Base-by-base conservation (phyloP, 2,797 vertebrate genomes). In the Dryobates pubescens region DNA sequence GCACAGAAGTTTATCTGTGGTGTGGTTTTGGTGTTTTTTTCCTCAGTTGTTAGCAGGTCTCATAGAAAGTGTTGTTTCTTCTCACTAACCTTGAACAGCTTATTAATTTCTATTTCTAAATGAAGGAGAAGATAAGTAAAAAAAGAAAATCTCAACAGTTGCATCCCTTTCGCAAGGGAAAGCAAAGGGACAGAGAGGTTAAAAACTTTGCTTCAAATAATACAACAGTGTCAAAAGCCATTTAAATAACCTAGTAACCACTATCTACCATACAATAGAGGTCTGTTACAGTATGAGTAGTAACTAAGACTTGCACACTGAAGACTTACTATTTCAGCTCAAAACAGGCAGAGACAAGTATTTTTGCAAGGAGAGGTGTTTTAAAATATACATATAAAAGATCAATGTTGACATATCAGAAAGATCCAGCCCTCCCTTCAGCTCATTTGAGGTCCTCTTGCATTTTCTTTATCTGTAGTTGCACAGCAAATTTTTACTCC, bases 221-320 rank as follows among this genome's bases (percentile, higher is more conserved):
- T 29, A 79, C 17, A 92, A 67, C 43, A 73, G 58, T 69, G 85
- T 71, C 79, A 87, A 89, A 90, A 85, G 38, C 32, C 29, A 72
- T 69, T 91, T 43, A 61, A 80, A 72, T 75, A 73, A 83, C 93
- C 58, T 56, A 94, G n/a, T 54, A 92, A 23, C 41, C 73, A 90
- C 68, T 77, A 85, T 69, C 34, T 51, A 22, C 63, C 27, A 63
- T 49, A 16, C 36, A 47, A 9, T 2, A 80, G 36, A 61, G 47
- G 43, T 80, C 34, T 65, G 19, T 30, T 70, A 29, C 8, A 26
- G 92, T 4, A 14, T n/a, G 61, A 74, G 41, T 30, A 11, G 47
- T 82, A 69, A 59, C 38, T 62, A 23, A 12, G 34, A 83, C 67
- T 82, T 59, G 22, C 10, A 85, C 32, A 76, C 54, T 36, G 18